phyloP scores from a whole-genome alignment of 2,113 vertebrate species.

The Phoenicopterus ruber region DNA sequence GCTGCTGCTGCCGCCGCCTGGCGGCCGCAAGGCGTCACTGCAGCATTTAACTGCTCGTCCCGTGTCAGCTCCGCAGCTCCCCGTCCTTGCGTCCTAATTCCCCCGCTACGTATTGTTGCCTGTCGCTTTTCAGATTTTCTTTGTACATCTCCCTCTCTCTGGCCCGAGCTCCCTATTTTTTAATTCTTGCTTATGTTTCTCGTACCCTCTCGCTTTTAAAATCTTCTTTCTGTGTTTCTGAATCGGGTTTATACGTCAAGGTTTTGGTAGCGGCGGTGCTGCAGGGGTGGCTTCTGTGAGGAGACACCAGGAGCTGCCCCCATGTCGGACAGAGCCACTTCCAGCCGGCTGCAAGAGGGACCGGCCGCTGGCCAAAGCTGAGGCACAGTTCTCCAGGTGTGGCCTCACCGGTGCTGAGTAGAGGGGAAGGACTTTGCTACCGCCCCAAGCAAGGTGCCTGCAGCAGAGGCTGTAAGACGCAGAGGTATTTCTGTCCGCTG shows the following conservation, averaged over 20 bases:
- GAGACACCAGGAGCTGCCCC: background rate
- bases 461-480: background rate
- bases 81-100: no score
- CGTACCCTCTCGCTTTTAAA: background rate
- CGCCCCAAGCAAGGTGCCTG: background rate
- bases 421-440: background rate
- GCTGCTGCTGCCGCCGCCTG: background rate
- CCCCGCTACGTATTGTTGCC: background rate
- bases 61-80: rapidly evolving
- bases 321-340: rapidly evolving
- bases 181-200: background rate
- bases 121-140: background rate
- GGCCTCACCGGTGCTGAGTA: background rate
- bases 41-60: background rate
- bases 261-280: background rate
- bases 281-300: background rate
- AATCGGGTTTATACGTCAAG: background rate
- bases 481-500: background rate
- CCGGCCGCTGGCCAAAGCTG: background rate
- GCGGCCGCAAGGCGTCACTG: background rate
- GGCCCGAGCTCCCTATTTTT: background rate
- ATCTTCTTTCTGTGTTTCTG: background rate
- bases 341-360: background rate
- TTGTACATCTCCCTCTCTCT: background rate
- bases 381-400: background rate